Evolutionary conservation across 2,888 invertebrate species (phyloP).

Genomic region (Piscicola geometra): DNA sequence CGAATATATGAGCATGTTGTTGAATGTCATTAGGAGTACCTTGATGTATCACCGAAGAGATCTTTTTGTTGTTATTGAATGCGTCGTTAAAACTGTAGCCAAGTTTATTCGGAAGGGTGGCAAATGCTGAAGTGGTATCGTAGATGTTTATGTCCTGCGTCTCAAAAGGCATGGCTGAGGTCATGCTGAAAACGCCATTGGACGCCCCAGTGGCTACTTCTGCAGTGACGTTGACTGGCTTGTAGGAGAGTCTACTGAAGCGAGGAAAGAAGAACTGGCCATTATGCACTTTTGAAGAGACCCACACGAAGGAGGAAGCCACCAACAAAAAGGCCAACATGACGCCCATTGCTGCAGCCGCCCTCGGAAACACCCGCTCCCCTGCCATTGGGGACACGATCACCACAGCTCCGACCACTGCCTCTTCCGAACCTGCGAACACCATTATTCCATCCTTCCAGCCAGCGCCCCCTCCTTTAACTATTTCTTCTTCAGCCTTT

Average conservation of each 20-base stretch:
- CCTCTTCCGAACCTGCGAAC: conserved; percentile 36
- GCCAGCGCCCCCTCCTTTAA: conserved; percentile 41
- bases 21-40: neutral
- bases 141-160: conserved; percentile 26
- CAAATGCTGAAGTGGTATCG: conserved; percentile 14
- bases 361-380: conserved; percentile 42
- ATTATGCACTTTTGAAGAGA: conserved; percentile 45
- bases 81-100: conserved; percentile 12
- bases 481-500: conserved; percentile 2
- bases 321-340: conserved; percentile 43
- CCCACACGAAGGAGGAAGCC: conserved; percentile 44
- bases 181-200: conserved; percentile 15
- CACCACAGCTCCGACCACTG: conserved; percentile 35
- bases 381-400: conserved; percentile 33
- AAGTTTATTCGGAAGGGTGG: conserved; percentile 1
- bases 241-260: neutral
- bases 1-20: neutral
- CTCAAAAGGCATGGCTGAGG: neutral
- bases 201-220: neutral
- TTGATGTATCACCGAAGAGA: neutral
- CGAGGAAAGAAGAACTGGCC: conserved; percentile 35
- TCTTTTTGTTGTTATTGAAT: neutral
- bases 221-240: neutral
- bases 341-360: conserved; percentile 45
- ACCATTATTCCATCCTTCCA: conserved; percentile 40